Conservation (phyloP, 2,113 vertebrate species). For the Lepisosteus osseus region DNA sequence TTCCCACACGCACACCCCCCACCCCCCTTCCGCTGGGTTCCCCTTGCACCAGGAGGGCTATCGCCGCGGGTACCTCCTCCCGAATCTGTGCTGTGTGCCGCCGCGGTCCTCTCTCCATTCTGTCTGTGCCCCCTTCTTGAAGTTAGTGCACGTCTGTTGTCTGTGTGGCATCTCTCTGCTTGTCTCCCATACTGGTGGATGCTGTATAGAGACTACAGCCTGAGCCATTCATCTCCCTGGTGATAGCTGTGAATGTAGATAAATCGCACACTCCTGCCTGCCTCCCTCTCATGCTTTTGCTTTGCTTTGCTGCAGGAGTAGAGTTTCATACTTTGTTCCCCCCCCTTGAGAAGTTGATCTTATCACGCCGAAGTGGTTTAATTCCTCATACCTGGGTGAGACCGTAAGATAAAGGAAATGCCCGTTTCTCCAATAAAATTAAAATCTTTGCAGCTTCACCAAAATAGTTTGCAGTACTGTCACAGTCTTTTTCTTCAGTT, state of each 20-base stretch:
- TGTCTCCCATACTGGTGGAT: constrained; percentile 72
- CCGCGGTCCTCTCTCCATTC: constrained; percentile 44
- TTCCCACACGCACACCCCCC: constrained; percentile 66
- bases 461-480: too few species aligned
- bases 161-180: constrained; percentile 81
- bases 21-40: constrained; percentile 52
- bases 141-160: constrained; percentile 81
- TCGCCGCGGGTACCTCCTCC: constrained; percentile 77
- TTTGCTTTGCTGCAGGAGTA: constrained; percentile 34
- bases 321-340: constrained; percentile 32
- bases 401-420: constrained; percentile 3
- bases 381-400: constrained; percentile 8
- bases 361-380: constrained; percentile 11
- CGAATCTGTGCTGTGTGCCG: constrained; percentile 56
- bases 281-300: constrained; percentile 31
- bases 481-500: too few species aligned
- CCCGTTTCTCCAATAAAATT: constrained; percentile 16
- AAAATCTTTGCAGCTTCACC: constrained; percentile 10
- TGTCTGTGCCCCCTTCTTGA: constrained; percentile 70
- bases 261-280: constrained; percentile 75
- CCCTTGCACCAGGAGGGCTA: constrained; percentile 71
- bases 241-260: constrained; percentile 83
- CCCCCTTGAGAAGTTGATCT: constrained; percentile 32
- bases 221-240: constrained; percentile 80
- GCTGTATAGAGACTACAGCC: constrained; percentile 53